These are phyloP conservation scores for Patella depressa DNA, from an alignment of 2,888 invertebrate genomes.

Conservation along the genomic window DNA sequence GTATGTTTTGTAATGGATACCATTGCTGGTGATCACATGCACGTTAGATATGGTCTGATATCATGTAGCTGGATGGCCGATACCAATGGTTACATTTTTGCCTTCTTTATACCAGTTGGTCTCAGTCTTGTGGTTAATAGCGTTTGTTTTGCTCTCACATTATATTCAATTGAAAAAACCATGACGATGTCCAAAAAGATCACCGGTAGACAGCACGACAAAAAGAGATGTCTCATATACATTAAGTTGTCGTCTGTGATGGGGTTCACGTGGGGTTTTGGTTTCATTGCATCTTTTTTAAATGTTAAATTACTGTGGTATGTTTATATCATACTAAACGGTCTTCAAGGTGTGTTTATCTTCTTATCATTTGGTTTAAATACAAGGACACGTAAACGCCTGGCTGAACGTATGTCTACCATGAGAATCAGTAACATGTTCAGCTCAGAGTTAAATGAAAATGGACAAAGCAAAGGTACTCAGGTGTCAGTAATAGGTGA, in stretches of 20 bases:
- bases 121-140: constrained; percentile 28
- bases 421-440: no score
- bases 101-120: constrained; percentile 31
- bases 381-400: not conserved
- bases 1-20: not conserved
- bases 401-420: not conserved
- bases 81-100: constrained; percentile 10
- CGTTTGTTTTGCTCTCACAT: constrained; percentile 30
- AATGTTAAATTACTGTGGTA: constrained; percentile 23
- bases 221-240: constrained; percentile 23
- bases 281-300: constrained; percentile 29
- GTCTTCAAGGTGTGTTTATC: constrained; percentile 31
- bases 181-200: not conserved
- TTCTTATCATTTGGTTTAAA: constrained; percentile 25
- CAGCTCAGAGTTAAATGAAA: no score
- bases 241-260: constrained; percentile 26
- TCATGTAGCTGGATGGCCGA: constrained; percentile 23
- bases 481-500: no score
- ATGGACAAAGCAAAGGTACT: no score
- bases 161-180: constrained; percentile 15
- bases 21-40: not conserved
- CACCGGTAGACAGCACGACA: constrained; percentile 13
- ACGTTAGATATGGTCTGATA: constrained; percentile 19
- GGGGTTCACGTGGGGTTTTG: constrained; percentile 31
- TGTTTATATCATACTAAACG: constrained; percentile 31